phyloP scores from a whole-genome alignment of 2,888 invertebrate species.

The Catotricha subobsoleta region DNA sequence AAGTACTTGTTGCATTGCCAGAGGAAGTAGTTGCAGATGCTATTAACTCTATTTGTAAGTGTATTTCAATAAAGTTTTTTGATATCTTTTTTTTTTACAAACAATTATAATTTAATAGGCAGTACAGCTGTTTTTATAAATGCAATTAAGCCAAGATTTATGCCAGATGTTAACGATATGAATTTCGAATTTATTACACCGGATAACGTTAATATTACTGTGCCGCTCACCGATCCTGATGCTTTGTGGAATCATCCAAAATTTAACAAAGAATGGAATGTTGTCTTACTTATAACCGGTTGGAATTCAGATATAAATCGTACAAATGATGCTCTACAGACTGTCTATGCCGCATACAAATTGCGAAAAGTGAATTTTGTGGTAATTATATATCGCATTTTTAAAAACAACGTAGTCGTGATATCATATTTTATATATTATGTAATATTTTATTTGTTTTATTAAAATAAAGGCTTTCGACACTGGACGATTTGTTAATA shows the following conservation, averaged over 20 bases:
- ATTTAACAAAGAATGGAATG: slow-evolving; percentile 21
- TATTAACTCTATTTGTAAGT: slow-evolving; percentile 8
- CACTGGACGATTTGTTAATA: slow-evolving; percentile 8
- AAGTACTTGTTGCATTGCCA: slow-evolving; percentile 10
- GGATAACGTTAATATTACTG: slow-evolving; percentile 15
- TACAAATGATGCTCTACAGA: not conserved
- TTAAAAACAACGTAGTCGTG: too few species aligned
- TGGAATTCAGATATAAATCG: slow-evolving; percentile 20
- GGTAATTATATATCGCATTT: too few species aligned
- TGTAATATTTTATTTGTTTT: too few species aligned
- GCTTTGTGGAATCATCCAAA: slow-evolving; percentile 21
- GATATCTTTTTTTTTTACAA: not conserved
- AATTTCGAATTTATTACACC: slow-evolving; percentile 2
- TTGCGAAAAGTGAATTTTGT: slow-evolving; percentile 26
- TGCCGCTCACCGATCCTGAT: slow-evolving; percentile 19
- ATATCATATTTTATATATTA: too few species aligned
- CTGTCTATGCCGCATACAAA: slow-evolving; percentile 17
- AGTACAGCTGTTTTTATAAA: not conserved
- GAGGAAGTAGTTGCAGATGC: slow-evolving; percentile 2
- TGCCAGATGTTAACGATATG: not conserved
- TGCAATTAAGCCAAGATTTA: slow-evolving; percentile 5
- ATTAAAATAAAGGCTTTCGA: too few species aligned
- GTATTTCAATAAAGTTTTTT: not conserved
- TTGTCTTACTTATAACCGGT: slow-evolving; percentile 25
- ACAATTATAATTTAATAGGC: slow-evolving; percentile 1